Evolutionary conservation across 2,888 invertebrate species (phyloP).

Genomic region (Oxyteleia sp.): DNA sequence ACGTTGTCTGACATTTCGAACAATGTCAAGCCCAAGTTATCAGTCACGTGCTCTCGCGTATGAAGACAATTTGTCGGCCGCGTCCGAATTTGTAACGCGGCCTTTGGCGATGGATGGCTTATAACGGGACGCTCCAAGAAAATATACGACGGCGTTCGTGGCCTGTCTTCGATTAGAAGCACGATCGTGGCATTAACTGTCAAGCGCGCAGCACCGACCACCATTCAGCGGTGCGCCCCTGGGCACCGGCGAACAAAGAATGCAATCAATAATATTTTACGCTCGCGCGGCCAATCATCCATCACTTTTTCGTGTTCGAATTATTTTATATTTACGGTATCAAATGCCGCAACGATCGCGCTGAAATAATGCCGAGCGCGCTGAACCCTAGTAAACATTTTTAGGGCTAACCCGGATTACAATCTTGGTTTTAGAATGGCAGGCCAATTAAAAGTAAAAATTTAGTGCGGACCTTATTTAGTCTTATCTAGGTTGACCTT

Average conservation of each 20-base stretch:
- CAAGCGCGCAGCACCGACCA: conserved; percentile 58
- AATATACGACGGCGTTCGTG: conserved; percentile 64
- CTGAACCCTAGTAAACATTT: no score
- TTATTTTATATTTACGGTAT: conserved; percentile 44
- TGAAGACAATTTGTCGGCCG: conserved; percentile 41
- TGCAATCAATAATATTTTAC: conserved; percentile 68
- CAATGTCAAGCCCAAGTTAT: conserved; percentile 38
- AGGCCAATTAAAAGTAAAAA: no score
- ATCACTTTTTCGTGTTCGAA: conserved; percentile 56
- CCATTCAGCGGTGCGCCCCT: conserved; percentile 56
- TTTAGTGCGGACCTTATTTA: no score
- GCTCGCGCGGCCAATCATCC: conserved; percentile 45
- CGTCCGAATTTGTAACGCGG: conserved; percentile 62
- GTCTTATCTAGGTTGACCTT: no score
- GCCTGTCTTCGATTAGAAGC: conserved; percentile 71
- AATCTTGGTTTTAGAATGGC: no score
- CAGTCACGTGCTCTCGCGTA: conserved; percentile 29
- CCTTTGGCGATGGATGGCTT: conserved; percentile 64
- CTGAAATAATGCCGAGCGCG: conserved; percentile 7
- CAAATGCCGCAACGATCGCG: background rate
- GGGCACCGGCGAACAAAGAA: conserved; percentile 57
- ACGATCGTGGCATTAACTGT: conserved; percentile 72
- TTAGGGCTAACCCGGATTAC: no score
- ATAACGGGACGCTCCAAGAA: conserved; percentile 70
- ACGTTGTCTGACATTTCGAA: conserved; percentile 24